phyloP scores from a whole-genome alignment of 2,888 invertebrate species.

The Drosophila ustulata region DNA sequence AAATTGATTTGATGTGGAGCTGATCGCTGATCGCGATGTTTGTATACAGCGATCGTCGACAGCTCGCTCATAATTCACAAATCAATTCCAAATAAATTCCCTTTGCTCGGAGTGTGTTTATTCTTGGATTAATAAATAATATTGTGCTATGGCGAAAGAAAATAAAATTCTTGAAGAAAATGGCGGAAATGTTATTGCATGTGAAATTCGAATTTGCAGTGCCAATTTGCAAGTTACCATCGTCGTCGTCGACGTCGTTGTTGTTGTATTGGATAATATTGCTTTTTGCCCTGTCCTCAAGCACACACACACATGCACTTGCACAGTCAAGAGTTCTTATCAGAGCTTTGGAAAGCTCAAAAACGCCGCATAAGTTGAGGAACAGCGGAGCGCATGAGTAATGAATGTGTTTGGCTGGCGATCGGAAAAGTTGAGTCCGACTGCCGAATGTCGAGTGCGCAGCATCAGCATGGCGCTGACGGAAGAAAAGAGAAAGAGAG shows the following conservation, averaged over 20 bases:
- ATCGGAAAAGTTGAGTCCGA: constrained; percentile 24
- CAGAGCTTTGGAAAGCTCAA: constrained; percentile 41
- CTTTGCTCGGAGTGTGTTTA: background rate
- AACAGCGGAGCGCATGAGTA: constrained; percentile 52
- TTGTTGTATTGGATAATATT: background rate
- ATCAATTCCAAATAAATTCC: constrained; percentile 3
- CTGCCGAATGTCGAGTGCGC: constrained; percentile 24
- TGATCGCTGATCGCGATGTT: constrained; percentile 2
- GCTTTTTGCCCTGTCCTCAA: background rate
- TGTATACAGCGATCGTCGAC: background rate
- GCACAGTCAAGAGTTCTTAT: constrained; percentile 26
- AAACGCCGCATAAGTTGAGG: constrained; percentile 25
- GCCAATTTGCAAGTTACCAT: background rate
- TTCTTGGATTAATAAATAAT: background rate
- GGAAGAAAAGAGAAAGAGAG: constrained; percentile 13
- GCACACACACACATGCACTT: background rate
- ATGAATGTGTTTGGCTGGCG: constrained; percentile 24
- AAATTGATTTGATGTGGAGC: constrained; percentile 1
- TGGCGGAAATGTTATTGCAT: background rate
- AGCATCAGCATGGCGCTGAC: constrained; percentile 56
- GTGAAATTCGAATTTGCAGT: background rate
- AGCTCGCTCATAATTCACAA: background rate
- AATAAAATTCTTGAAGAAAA: background rate
- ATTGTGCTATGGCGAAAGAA: background rate
- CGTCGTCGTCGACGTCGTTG: background rate